These are phyloP conservation scores for Frankliniella intonsa DNA, from an alignment of 2,888 invertebrate genomes.

Conservation along the genomic window DNA sequence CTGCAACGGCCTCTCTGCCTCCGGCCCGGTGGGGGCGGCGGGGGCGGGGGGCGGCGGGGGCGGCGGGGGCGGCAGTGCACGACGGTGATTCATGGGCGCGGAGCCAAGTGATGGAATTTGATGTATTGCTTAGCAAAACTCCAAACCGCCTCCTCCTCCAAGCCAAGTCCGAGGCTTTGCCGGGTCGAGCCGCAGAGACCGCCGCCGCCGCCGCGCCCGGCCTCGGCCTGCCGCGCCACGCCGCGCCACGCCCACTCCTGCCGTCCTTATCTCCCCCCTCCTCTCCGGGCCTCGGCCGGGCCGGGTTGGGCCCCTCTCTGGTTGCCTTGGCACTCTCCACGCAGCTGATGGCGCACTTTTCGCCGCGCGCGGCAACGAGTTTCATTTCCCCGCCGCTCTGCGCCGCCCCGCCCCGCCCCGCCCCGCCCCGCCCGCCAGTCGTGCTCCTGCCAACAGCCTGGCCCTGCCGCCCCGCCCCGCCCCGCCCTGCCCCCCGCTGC, in stretches of 20 bases:
- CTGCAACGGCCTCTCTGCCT: background rate
- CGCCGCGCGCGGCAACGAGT: background rate
- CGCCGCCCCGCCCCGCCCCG: background rate
- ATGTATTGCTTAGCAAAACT: constrained; percentile 21
- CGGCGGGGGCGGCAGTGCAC: background rate
- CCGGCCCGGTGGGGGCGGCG: background rate
- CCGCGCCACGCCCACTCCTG: background rate
- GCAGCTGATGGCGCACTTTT: constrained; percentile 6
- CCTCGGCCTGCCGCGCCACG: background rate
- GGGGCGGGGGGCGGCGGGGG: background rate
- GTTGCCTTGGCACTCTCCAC: background rate
- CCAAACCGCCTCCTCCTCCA: background rate
- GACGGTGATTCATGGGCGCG: background rate
- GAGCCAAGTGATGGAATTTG: constrained; percentile 23
- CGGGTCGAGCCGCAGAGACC: background rate
- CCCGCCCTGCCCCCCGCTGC: no score
- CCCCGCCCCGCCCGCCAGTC: background rate
- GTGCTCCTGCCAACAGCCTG: background rate
- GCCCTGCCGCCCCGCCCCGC: background rate
- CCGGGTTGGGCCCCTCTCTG: no score
- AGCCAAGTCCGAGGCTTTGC: background rate
- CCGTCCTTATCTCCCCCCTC: no score
- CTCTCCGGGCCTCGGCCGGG: no score
- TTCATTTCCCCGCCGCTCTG: no score
- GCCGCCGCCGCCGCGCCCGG: background rate